Percentiles rank a stretch among this genome's conserved stretches.
Conservation (phyloP, 2,797 vertebrate species). For the Presbytis comata region DNA sequence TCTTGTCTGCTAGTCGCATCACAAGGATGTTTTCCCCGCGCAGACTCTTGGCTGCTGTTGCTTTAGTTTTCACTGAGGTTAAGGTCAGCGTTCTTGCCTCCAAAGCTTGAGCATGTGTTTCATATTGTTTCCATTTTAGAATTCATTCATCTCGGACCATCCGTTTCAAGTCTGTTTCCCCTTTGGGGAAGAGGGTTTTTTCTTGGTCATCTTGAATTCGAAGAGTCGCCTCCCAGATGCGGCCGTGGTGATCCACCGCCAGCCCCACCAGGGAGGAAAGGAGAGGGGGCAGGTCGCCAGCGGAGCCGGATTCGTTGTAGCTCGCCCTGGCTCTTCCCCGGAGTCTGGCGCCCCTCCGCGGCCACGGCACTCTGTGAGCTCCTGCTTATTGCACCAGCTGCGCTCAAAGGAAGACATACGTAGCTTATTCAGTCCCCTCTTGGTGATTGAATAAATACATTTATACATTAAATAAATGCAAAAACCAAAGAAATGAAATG, state of each 20-base stretch:
- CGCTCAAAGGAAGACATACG: neutral
- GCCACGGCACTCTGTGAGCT: fast-evolving
- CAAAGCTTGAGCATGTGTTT: constrained; percentile 92
- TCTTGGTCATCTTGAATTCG: neutral
- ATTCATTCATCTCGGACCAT: neutral
- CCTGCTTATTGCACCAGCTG: neutral
- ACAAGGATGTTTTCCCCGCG: constrained; percentile 74
- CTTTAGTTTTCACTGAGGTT: constrained; percentile 95
- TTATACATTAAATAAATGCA: neutral
- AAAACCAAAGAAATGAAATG: neutral
- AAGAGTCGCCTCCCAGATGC: neutral
- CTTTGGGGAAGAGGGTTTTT: neutral
- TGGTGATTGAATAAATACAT: neutral
- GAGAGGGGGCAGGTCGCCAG: neutral
- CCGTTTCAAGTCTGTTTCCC: neutral
- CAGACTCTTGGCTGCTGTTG: constrained; percentile 89
- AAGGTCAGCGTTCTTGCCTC: constrained; percentile 93
- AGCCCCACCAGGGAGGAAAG: neutral
- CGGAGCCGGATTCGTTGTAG: neutral
- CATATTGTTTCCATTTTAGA: constrained; percentile 94
- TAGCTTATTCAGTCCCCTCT: neutral
- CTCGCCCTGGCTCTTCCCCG: neutral
- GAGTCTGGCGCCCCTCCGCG: neutral
- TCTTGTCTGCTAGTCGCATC: constrained; percentile 89
- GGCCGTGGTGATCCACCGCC: neutral